These are phyloP conservation scores for Cyprinodon diabolis DNA, from an alignment of 2,797 vertebrate genomes.

Conservation along the genomic window DNA sequence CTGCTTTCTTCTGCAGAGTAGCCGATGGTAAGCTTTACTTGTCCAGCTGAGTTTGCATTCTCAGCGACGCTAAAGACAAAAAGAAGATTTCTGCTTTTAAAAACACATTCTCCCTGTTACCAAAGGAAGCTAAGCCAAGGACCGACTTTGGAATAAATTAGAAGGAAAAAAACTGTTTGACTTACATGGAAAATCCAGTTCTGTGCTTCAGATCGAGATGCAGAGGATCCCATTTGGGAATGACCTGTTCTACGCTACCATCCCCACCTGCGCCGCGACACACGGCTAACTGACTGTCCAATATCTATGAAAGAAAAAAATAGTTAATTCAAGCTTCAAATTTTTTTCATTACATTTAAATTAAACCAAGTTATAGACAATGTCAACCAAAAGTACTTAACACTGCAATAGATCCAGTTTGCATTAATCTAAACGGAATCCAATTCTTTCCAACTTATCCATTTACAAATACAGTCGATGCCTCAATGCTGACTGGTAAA, in stretches of 20 bases:
- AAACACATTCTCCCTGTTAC: not conserved
- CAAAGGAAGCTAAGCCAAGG: not conserved
- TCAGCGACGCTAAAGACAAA: conserved; percentile 59
- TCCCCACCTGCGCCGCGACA: conserved; percentile 49
- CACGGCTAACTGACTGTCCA: conserved; percentile 77
- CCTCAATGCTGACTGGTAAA: not conserved
- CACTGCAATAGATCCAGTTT: not conserved
- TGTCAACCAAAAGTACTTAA: not conserved
- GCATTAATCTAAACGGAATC: not conserved
- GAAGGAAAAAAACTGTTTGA: conserved; percentile 23
- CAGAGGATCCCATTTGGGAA: conserved; percentile 75
- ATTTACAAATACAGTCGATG: not conserved
- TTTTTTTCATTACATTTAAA: not conserved
- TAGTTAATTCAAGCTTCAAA: not conserved
- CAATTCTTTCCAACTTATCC: not conserved
- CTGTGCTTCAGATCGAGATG: conserved; percentile 79
- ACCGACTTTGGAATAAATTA: not conserved
- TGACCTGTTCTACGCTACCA: conserved; percentile 9
- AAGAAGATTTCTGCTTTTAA: not conserved
- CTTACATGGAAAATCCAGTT: conserved; percentile 65
- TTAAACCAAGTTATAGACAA: not conserved
- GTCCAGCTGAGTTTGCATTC: conserved; percentile 55
- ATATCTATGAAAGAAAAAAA: conserved; percentile 59
- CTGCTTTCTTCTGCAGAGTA: conserved; percentile 85
- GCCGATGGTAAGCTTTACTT: conserved; percentile 86